Base-by-base conservation (phyloP, 1,140 invertebrate species). In the Drosophila bifasciata region DNA sequence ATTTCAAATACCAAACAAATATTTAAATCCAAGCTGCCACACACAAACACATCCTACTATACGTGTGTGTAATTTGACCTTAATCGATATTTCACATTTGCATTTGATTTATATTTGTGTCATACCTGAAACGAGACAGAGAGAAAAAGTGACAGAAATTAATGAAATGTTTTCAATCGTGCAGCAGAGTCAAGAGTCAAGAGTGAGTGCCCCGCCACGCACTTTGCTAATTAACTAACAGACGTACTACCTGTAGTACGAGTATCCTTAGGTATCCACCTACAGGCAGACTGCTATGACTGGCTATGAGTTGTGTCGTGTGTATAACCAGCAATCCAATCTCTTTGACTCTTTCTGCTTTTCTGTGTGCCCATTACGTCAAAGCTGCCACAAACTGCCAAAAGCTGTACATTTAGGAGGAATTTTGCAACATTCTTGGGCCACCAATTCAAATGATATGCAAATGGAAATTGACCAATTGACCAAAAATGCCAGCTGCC, bases 391-490 rank as follows among this genome's bases (percentile, higher is more conserved):
- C 32, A 69, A 69, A 74, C 63, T 73, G 70, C 69, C 70, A 73
- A 64, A 70, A 70, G 11, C 53, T 70, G 66, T 59, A 70, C 64
- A 70, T 45, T 70, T 50, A 13, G 46, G 32, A 70, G 53, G 53
- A 63, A 71, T 74, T 64, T 74, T 66, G 70, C 70, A 74, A 74
- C 70, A 64, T 74, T 69, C 66, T 69, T 68, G 66, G 66, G 70
- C 70, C 36, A 50, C 59, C 80, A 79, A 84, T 86, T 79, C 76
- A 76, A 84, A 80, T 60, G 76, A 76, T 86, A 86, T 79, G 71
- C 72, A 84, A 84, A 84, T 84, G 76, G 73, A 79, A 84, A 84
- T 85, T 85, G 76, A 76, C 71, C 79, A 85, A 79, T 72, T 85
- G 80, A 84, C 61, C 74, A 76, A 55, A 55, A 62, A 49, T 62